A percentile compares a stretch with the other conserved stretches of the same genome.
Conservation (phyloP, 2,113 vertebrate genomes). For the Theristicus caerulescens region DNA sequence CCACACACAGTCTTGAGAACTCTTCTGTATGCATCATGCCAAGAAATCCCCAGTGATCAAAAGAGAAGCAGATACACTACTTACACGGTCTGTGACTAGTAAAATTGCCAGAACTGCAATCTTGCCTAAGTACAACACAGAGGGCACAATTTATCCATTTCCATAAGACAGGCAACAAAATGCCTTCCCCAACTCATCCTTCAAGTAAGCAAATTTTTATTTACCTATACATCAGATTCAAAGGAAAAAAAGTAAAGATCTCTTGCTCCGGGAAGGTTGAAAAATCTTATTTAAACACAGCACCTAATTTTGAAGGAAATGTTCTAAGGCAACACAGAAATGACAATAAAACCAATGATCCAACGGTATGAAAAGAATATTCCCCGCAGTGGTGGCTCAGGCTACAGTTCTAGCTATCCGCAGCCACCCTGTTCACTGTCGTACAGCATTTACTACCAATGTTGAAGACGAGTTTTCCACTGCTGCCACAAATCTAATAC, state of each 20-base stretch:
- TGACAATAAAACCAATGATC: background rate
- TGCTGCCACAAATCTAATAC: background rate
- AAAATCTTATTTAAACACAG: background rate
- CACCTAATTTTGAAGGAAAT: background rate
- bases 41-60: background rate
- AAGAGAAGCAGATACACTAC: background rate
- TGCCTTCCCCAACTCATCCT: background rate
- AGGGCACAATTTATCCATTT: background rate
- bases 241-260: background rate
- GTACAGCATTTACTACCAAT: background rate
- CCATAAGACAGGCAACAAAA: background rate
- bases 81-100: background rate
- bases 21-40: rapidly evolving
- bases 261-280: background rate
- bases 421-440: background rate
- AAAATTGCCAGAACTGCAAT: background rate
- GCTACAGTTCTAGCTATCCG: background rate
- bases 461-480: background rate
- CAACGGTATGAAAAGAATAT: background rate
- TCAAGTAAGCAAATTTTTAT: background rate
- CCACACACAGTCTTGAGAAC: background rate
- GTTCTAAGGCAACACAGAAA: background rate
- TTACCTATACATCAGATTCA: rapidly evolving
- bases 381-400: background rate
- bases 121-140: background rate